Evolutionary conservation across 2,797 vertebrate genomes (phyloP).

Genomic region (Acridotheres tristis): DNA sequence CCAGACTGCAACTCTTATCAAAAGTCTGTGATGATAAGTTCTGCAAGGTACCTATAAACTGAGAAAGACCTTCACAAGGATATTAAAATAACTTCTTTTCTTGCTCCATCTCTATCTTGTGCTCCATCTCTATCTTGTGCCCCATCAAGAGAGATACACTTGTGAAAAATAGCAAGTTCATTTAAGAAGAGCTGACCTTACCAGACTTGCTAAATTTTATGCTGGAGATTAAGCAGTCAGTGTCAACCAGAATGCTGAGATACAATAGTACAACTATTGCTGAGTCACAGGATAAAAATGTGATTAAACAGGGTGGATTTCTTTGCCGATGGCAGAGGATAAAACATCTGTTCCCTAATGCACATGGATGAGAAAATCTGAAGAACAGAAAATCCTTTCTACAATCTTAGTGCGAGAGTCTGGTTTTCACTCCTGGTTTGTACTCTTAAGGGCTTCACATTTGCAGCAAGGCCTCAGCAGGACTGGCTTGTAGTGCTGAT

Average conservation of each 20-base stretch:
- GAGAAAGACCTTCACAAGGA: neutral
- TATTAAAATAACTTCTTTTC: neutral
- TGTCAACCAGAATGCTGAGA: neutral
- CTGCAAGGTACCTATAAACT: neutral
- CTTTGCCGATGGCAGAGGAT: neutral
- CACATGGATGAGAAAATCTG: neutral
- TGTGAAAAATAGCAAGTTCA: neutral
- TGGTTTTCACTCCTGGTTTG: neutral
- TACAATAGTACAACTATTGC: neutral
- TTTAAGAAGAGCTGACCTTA: neutral
- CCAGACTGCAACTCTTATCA: neutral
- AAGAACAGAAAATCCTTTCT: slow-evolving; percentile 21
- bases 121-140: neutral
- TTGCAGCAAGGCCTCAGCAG: neutral
- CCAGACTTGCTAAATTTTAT: neutral
- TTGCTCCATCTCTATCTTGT: neutral
- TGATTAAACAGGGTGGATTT: neutral
- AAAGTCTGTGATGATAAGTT: neutral
- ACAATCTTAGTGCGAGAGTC: neutral
- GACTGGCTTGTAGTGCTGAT: neutral
- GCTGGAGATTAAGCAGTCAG: slow-evolving; percentile 6
- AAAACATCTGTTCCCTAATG: neutral
- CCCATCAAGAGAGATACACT: neutral
- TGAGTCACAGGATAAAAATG: neutral
- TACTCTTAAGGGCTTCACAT: neutral